phyloP scores from a whole-genome alignment of 2,797 vertebrate genomes.

The Pseudochromis fuscus region DNA sequence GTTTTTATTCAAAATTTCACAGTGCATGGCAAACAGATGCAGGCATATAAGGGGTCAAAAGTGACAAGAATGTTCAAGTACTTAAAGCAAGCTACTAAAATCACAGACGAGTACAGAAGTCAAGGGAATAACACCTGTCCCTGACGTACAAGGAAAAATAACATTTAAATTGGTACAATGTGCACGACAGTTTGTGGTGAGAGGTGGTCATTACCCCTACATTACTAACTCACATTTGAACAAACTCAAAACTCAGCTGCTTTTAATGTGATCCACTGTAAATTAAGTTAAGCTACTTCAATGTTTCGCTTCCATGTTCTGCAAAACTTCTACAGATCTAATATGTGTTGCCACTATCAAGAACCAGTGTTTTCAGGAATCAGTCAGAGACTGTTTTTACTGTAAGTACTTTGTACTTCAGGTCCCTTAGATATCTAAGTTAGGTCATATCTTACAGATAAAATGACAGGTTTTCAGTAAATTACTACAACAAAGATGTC shows the following conservation, averaged over 20 bases:
- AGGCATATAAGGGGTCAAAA: conserved; percentile 19
- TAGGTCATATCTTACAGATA: neutral
- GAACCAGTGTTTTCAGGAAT: neutral
- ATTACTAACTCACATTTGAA: neutral
- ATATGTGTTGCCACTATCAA: neutral
- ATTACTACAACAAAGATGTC: conserved; percentile 16
- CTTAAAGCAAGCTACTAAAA: neutral
- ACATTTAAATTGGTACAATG: no score
- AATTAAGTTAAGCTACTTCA: neutral
- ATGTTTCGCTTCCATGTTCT: conserved; percentile 25
- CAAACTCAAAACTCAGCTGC: neutral
- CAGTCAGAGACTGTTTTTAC: neutral
- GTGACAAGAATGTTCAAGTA: conserved; percentile 4
- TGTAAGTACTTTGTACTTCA: neutral
- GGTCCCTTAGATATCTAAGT: neutral
- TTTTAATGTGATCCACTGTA: neutral
- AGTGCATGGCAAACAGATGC: conserved; percentile 42
- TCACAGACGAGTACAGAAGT: conserved; percentile 15
- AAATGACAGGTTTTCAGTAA: neutral
- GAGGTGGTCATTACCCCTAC: neutral
- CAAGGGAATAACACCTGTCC: neutral
- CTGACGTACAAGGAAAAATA: no score
- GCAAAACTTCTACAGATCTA: conserved; percentile 9
- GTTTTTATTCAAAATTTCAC: conserved; percentile 66
- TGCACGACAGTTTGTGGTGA: neutral